A percentile compares a stretch with the other conserved stretches of the same genome.
phyloP scores from a whole-genome alignment of 2,797 vertebrate genomes.

The Scolopax rusticola region DNA sequence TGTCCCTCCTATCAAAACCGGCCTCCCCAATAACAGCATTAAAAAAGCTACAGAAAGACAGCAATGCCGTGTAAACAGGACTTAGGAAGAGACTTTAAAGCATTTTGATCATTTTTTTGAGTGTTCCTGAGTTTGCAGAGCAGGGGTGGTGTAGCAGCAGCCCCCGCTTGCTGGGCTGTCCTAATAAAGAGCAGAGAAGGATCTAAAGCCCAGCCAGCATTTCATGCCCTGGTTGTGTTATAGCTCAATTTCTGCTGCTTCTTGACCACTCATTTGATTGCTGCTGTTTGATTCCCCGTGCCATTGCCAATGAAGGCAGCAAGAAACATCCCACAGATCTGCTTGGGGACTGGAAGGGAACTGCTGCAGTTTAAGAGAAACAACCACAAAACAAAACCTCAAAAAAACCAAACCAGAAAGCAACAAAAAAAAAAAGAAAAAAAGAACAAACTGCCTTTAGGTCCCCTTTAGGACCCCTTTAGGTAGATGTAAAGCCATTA shows the following conservation, averaged over 20 bases:
- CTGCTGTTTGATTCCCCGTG: not conserved
- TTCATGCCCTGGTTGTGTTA: not conserved
- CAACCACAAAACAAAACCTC: not conserved
- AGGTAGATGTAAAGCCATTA: not conserved
- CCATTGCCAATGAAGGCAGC: not conserved
- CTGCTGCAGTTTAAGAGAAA: not conserved
- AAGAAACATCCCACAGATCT: not conserved
- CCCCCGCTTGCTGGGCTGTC: not conserved
- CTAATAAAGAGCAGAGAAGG: not conserved
- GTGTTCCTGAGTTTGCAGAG: not conserved
- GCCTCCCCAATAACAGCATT: not conserved
- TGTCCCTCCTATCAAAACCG: not conserved
- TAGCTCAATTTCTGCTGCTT: constrained; percentile 10
- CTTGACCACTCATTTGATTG: not conserved
- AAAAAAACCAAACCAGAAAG: not conserved
- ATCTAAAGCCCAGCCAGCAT: constrained; percentile 10
- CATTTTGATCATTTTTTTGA: too few relatives aligned
- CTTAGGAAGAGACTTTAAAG: too few relatives aligned
- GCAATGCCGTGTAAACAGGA: not conserved
- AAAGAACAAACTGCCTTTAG: not conserved
- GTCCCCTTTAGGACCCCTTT: too few relatives aligned
- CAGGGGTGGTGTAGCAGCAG: not conserved
- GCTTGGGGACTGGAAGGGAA: not conserved
- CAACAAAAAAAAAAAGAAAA: too few relatives aligned
- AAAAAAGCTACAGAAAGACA: not conserved